Base-by-base conservation (phyloP, 1,140 invertebrate genomes). In the Tetragnatha versicolor region DNA sequence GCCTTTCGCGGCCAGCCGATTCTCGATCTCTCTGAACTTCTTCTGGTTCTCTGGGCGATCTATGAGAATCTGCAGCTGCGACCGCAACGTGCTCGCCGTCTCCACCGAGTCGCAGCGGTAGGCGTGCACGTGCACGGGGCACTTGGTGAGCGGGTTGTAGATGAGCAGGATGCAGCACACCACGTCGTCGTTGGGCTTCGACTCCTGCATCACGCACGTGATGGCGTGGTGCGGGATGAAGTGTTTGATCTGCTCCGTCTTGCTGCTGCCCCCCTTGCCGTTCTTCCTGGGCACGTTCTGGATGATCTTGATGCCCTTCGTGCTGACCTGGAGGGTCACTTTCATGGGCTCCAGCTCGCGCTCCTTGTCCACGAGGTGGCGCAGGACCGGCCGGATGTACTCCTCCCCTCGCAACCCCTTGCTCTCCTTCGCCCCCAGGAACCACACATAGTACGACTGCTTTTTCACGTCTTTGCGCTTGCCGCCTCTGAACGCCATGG, bases 381-480 rank as follows among this genome's bases (percentile, higher is more conserved):
- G 88, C 81, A 98, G 91, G 45, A 95, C 94, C 1, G 94, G 93
- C 31, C 93, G 85, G 1, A 95, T 91, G 82, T 91, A 93, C 81
- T 93, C 90, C 12, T 90, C 87, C 58, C 95, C 94, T 14, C 94
- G 88, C 79, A 98, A 22, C 17, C 95, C 95, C 82, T 93, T 91
- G 35, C 93, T 93, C 87, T 98, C 96, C 87, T 96, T 93, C 81
- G 96, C 95, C 25, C 97, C 97, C 81, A 99, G 89, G 88, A 98
- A 98, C 93, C 96, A 97, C 55, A 98, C 96, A 87, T 99, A 99
- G 87, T 97, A 98, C 37, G 95, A 97, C 55, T 94, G 93, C 85
- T 97, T 97, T 87, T 96, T 96, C 82, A 95, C 92, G 84, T 95
- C 94, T 84, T 82, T 82, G 20, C 73, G 51, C 49, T 81, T 80